Base-by-base conservation (phyloP, 2,888 invertebrate genomes). In the Drosophila sordidapex region DNA sequence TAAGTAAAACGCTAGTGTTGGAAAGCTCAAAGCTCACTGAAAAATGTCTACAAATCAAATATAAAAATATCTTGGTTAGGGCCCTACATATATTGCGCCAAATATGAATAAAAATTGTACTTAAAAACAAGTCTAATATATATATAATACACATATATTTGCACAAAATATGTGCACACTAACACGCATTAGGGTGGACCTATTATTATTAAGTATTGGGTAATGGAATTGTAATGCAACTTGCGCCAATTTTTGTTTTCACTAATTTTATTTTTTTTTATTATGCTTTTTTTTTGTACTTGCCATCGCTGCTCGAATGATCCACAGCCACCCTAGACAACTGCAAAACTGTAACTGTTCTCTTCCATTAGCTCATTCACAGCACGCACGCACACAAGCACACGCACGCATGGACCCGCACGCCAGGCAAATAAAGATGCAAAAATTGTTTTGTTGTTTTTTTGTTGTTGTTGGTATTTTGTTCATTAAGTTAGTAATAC, bases 401-500 rank as follows among this genome's bases (percentile, higher is more conserved):
- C 60, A 54, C 60, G 65, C 53, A 54, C 63, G 62, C 21, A 21
- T 13, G 21, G 46, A 59, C 65, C 38, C 31, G 63, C 57, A 54
- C 57, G 65, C 53, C 65, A 76, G 57, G 46, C 48, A 74, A 65
- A 79, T 68, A 65, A 74, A 56, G 40, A 76, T 69, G 51, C 69
- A 79, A 38, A 49, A 21, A 25, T 18, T 38, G 33, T 38, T 18
- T 18, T 46, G 25, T 43, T 21, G n/a, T n/a, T 40, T 43, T 21
- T 33, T 57, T 49, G 51, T 63, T 53, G 25, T 46, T 58, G 40
- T 68, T 56, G 25, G 54, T 48, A 27, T 56, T 36, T 29, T 36
- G 57, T 36, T 59, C n/a, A 43, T 53, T 54, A 60, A 76, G 64
- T 80, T 78, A 80, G 76, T 78, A 78, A 78, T 80, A 78, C 76